Conservation (phyloP, 64 coral and sea anemone genomes). For the Pachyseris speciosa region DNA sequence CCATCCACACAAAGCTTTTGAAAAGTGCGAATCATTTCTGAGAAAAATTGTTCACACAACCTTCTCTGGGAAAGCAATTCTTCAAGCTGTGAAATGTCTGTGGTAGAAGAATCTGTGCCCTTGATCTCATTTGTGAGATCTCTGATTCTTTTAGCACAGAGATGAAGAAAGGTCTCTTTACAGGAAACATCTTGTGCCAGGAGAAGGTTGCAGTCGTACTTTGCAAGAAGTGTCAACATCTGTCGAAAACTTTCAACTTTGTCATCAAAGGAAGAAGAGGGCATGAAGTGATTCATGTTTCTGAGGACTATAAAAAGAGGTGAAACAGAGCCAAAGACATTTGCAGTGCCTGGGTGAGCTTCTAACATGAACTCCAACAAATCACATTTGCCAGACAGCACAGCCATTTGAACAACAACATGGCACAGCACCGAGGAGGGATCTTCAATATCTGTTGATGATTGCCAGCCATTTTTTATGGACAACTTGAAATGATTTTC, state of each 20-base stretch:
- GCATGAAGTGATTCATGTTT: neutral
- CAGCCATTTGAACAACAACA: neutral
- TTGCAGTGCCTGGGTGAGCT: neutral
- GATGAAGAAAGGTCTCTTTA: constrained; percentile 5
- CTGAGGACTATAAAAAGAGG: neutral
- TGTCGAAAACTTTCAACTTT: neutral
- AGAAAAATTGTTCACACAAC: neutral
- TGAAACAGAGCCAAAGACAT: neutral
- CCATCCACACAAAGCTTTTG: neutral
- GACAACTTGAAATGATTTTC: neutral
- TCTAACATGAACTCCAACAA: neutral
- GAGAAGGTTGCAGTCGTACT: neutral
- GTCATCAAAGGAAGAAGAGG: neutral
- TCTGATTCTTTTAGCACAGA: neutral
- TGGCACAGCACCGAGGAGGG: neutral
- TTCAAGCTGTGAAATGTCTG: neutral
- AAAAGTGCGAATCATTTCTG: neutral
- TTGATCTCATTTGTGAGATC: neutral
- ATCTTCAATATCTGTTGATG: neutral
- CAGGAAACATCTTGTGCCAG: neutral
- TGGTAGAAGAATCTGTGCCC: neutral
- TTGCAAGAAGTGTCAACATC: neutral
- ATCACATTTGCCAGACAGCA: neutral
- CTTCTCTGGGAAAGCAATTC: neutral
- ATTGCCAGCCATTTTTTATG: neutral